Evolutionary conservation across 2,113 vertebrate genomes (phyloP), one percentile per base, ranked within the genome.

Genomic region (Cyprinus carpio): DNA sequence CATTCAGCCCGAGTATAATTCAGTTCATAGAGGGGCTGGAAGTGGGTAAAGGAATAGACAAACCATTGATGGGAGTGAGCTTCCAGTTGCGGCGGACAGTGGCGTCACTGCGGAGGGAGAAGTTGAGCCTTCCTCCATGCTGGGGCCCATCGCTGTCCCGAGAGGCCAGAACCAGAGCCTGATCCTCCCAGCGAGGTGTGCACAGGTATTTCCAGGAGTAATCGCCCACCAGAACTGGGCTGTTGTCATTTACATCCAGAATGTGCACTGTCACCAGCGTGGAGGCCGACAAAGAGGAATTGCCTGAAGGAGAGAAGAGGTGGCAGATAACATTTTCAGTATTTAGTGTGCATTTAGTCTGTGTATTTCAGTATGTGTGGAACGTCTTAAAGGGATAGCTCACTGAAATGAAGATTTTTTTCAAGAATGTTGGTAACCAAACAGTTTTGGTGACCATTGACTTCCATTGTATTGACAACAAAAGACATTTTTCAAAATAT

Each of bases 151-250:
- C 93, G 1, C 92, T 93, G 79, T 95, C 94, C 23, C 91, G 90
- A 1, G 94, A 96, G 5, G 91, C 93, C 90, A 96, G 89, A 31
- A 96, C 87, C 82, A 97, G 90, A 0, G 95, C 95, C 46, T 96
- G 95, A 54, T 92, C 92, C 86, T 96, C 93, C 90, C 93, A 94
- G 82, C 92, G 95, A 65, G 96, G 95, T 0, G 95, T 96, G 86
- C 96, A 97, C 88, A 97, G 93, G 88, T 96, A 94, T 84, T 95
- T 94, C 92, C 93, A 93, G 37, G 93, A 94, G 56, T 95, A 95
- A 87, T 96, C 93, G 31, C 94, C 94, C n/a, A 94, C 92, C 60
- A 95, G 89, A 72, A 93, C 92, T 0, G 94, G 95, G 69, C 93
- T 94, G 88, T 95, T 95, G 87, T 95, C 94, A 13, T 94, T 95